Base-by-base conservation (phyloP, 2,888 invertebrate genomes). In the Orthosia cruda region DNA sequence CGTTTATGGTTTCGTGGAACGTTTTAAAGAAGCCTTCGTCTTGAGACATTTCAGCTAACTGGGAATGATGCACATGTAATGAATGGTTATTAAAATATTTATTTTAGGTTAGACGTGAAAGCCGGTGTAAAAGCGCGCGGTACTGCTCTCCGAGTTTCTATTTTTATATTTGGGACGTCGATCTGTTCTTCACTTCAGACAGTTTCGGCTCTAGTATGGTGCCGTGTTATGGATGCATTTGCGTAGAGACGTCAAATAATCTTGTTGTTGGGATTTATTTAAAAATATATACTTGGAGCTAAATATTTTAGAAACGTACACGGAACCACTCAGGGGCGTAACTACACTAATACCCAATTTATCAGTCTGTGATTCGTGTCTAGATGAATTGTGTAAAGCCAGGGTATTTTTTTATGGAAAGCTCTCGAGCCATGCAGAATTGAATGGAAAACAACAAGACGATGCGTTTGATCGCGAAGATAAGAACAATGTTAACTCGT, bases 1-100 rank as follows among this genome's bases (percentile, higher is more conserved):
- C 95, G 87, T 97, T 97, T 70, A 98, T 94, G 54, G 96, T 95
- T 86, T 97, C 96, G 91, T 98, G 98, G 91, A 98, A 97, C 80
- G 97, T 97, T 93, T 97, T 97, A 91, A 98, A 98, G 92, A 97
- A 97, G 65, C 97, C 97, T 54, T 92, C 93, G 77, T 92, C 91
- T 90, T 93, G 89, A 67, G 96, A 88, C 96, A 96, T 96, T 89
- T 90, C 88, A 70, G 72, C 77, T 80, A 86, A 84, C 63, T 64
- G 54, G 58, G 59, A 70, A 67, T 81, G 45, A 68, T 85, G 75
- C 83, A 88, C 89, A 88, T 89, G 83, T 78, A 80, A 80, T 74
- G 64, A 70, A 85, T 69, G 74, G 72, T 83, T 76, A 86, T 77
- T 79, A 74, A 75, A 75, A 72, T 84, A 78, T 82, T 63, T 69